These are phyloP conservation scores for Gastrophysa polygoni DNA, from an alignment of 2,888 invertebrate genomes.

Conservation along the genomic window DNA sequence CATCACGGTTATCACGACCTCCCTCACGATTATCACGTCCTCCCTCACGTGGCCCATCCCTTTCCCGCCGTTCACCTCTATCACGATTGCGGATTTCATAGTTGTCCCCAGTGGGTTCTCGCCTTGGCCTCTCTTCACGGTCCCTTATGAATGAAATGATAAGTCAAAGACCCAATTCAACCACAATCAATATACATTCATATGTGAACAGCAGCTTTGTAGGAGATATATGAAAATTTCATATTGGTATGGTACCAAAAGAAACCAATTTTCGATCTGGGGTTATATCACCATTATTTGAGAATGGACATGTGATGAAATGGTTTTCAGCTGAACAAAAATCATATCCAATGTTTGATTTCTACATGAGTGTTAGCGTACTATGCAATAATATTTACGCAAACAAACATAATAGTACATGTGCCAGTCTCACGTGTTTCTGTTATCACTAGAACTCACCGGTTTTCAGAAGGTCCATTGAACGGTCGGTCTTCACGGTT, in stretches of 20 bases:
- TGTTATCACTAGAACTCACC: conserved; percentile 45
- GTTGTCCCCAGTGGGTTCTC: conserved; percentile 49
- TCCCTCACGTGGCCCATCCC: conserved; percentile 53
- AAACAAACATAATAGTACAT: background rate
- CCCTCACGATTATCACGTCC: conserved; percentile 22
- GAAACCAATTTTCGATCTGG: too few species aligned
- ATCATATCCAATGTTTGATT: too few species aligned
- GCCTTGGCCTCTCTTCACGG: conserved; percentile 51
- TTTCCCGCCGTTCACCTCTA: conserved; percentile 42
- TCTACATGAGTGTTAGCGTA: background rate
- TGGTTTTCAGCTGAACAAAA: too few species aligned
- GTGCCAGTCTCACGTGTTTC: background rate
- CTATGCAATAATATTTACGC: background rate
- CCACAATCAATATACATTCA: too few species aligned
- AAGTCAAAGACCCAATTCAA: background rate
- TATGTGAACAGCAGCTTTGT: too few species aligned
- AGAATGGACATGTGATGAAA: too few species aligned
- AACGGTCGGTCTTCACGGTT: conserved; percentile 67
- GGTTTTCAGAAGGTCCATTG: conserved; percentile 56
- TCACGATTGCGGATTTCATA: conserved; percentile 61
- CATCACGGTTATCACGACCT: conserved; percentile 27
- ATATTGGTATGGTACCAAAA: too few species aligned
- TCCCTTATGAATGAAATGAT: conserved; percentile 26
- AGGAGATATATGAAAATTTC: too few species aligned
- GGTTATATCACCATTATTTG: too few species aligned